Evolutionary conservation across 1,140 invertebrate genomes (phyloP).

Genomic region (Dreissena polymorpha): DNA sequence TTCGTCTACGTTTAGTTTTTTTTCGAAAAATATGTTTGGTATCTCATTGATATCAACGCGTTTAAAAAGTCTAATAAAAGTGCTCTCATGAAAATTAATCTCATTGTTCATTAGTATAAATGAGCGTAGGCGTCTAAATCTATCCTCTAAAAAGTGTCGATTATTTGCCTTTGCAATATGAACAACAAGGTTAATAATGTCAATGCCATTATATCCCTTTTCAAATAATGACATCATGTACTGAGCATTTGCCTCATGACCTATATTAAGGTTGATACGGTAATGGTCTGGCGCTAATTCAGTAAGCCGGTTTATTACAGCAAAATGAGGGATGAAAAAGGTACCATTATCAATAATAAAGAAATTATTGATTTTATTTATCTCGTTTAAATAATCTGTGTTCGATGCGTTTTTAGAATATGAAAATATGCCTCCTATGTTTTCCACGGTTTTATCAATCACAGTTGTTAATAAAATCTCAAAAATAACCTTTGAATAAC

Average conservation of each 20-base stretch:
- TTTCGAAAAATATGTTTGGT: not conserved
- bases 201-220: no score
- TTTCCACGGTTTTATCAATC: not conserved
- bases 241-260: no score
- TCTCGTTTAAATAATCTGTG: not conserved
- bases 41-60: not conserved
- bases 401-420: not conserved
- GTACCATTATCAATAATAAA: not conserved
- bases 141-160: no score
- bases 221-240: no score
- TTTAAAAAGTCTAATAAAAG: no score
- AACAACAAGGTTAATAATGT: no score
- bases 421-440: not conserved
- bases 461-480: slow-evolving; percentile 4
- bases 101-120: not conserved
- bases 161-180: no score
- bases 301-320: slow-evolving; percentile 2
- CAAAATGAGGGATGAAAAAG: not conserved
- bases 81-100: not conserved
- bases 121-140: not conserved
- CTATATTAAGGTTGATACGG: no score
- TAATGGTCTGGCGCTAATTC: not conserved
- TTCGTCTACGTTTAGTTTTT: no score
- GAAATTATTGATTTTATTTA: not conserved
- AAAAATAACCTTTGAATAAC: slow-evolving; percentile 1